Conservation (phyloP, 1,140 invertebrate genomes). For the Reticulitermes speratus region DNA sequence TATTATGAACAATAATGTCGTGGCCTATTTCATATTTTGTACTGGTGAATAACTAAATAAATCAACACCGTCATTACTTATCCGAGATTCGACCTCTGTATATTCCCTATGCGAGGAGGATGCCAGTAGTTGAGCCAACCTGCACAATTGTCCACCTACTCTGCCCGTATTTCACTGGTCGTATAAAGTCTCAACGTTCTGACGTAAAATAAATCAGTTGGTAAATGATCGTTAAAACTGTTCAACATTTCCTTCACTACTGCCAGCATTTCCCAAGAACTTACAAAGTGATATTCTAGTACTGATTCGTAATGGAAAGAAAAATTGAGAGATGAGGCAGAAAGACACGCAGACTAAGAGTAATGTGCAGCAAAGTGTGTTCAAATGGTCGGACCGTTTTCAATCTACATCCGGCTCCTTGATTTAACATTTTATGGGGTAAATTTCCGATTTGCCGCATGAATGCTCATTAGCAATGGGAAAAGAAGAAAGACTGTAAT, state of each 20-base stretch:
- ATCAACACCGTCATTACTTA: too few relatives aligned
- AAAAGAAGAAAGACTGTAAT: neutral
- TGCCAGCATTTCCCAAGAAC: neutral
- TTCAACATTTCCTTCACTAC: neutral
- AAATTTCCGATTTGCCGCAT: conserved; percentile 11
- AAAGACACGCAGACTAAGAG: neutral
- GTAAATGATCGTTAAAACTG: too few relatives aligned
- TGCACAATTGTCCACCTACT: too few relatives aligned
- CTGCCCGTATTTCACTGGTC: too few relatives aligned
- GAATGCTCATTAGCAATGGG: neutral
- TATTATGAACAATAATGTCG: too few relatives aligned
- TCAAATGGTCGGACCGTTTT: neutral
- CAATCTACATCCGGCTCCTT: conserved; percentile 8
- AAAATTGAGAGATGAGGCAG: neutral
- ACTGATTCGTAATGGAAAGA: neutral
- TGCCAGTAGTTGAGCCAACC: too few relatives aligned
- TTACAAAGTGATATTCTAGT: neutral
- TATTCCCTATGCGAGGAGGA: too few relatives aligned
- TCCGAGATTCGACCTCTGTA: too few relatives aligned
- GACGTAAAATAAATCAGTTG: too few relatives aligned
- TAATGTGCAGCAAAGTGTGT: neutral
- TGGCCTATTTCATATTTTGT: too few relatives aligned
- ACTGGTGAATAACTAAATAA: too few relatives aligned
- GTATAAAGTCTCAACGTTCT: too few relatives aligned
- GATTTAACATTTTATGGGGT: conserved; percentile 16